Percentiles rank a stretch among this genome's conserved stretches.
Evolutionary conservation across 2,113 vertebrate species (phyloP).

Genomic region (Emydura subglobosa): DNA sequence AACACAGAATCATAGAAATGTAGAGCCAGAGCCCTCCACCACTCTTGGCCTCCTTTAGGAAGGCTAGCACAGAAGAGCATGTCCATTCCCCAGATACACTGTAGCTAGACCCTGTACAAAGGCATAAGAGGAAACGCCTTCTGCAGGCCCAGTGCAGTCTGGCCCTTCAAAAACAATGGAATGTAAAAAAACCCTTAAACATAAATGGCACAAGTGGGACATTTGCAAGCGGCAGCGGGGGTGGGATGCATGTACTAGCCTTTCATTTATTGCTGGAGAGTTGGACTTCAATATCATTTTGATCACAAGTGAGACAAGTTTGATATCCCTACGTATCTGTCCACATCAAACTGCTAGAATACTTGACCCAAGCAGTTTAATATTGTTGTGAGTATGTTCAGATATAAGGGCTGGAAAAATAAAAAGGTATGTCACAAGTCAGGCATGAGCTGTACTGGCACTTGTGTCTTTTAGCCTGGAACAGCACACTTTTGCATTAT

Average conservation of each 20-base stretch:
- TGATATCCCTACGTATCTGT: not conserved
- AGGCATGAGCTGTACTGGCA: not conserved
- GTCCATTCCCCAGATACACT: not conserved
- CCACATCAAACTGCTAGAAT: not conserved
- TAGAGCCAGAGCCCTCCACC: too few relatives aligned
- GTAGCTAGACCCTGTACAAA: not conserved
- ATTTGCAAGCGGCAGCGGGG: not conserved
- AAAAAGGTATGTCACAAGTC: not conserved
- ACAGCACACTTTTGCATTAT: slow-evolving; percentile 5
- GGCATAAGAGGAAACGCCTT: not conserved
- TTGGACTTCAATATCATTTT: not conserved
- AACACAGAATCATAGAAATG: not conserved
- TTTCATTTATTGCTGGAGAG: not conserved
- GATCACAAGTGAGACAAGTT: not conserved
- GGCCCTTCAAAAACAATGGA: not conserved
- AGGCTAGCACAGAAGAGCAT: not conserved
- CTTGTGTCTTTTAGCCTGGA: slow-evolving; percentile 36
- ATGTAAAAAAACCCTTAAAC: not conserved
- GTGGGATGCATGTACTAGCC: not conserved
- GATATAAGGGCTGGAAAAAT: not conserved
- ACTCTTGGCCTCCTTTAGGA: not conserved
- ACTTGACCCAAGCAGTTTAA: not conserved
- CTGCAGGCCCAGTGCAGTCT: not conserved
- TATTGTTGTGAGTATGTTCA: not conserved
- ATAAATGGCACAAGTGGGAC: not conserved